These are phyloP conservation scores for Gymnoscopelus braueri DNA, from an alignment of 2,797 vertebrate species.

Conservation along the genomic window DNA sequence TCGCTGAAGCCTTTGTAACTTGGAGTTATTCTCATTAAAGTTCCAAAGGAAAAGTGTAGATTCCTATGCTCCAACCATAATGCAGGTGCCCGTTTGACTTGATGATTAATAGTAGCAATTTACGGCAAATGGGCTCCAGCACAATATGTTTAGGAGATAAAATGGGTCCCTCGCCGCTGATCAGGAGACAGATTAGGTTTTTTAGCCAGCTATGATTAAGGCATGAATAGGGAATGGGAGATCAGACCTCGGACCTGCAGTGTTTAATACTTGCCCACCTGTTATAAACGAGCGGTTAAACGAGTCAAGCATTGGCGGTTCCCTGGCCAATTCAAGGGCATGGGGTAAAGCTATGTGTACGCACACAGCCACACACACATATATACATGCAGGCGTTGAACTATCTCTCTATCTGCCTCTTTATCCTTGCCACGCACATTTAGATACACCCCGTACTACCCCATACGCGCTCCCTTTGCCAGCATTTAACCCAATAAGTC, in stretches of 20 bases:
- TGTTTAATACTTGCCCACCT: constrained; percentile 73
- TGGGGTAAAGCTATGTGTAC: constrained; percentile 26
- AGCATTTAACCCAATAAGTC: background rate
- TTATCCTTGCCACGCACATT: background rate
- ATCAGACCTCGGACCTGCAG: constrained; percentile 64
- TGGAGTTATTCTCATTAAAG: constrained; percentile 32
- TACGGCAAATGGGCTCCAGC: constrained; percentile 74
- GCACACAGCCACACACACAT: background rate
- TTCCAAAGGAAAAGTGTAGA: constrained; percentile 37
- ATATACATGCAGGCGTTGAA: too few relatives aligned
- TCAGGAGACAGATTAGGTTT: constrained; percentile 77
- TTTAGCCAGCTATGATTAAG: constrained; percentile 77
- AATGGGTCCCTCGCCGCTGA: constrained; percentile 78
- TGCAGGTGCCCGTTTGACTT: constrained; percentile 69
- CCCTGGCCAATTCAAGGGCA: constrained; percentile 72
- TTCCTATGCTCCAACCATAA: constrained; percentile 41
- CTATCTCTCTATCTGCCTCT: background rate
- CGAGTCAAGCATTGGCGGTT: constrained; percentile 69
- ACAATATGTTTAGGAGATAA: constrained; percentile 76
- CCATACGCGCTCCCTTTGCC: background rate
- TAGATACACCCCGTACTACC: too few relatives aligned
- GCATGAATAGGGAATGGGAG: constrained; percentile 68
- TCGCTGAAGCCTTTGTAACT: constrained; percentile 32
- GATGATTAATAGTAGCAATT: constrained; percentile 78
- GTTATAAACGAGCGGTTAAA: constrained; percentile 79